These are phyloP conservation scores for Oceanites oceanicus DNA, from an alignment of 2,113 vertebrate species.

Conservation along the genomic window DNA sequence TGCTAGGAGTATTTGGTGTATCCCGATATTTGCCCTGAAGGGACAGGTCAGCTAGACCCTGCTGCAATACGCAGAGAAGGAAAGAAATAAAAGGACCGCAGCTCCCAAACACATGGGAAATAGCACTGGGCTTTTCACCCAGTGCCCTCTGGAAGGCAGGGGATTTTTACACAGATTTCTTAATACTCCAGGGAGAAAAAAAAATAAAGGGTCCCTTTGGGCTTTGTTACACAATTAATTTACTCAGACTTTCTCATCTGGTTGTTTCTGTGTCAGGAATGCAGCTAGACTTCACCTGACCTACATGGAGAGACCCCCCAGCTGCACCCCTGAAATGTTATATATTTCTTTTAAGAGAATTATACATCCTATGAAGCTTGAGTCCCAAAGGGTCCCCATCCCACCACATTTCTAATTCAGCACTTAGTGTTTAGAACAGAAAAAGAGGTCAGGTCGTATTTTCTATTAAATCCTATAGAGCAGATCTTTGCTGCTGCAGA, in stretches of 20 bases:
- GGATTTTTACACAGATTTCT: neutral
- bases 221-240: neutral
- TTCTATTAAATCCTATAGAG: neutral
- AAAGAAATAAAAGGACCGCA: neutral
- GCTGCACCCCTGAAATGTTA: neutral
- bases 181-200: neutral
- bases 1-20: neutral
- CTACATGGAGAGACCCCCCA: rapidly evolving
- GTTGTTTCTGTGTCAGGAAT: rapidly evolving
- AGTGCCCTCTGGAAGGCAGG: neutral
- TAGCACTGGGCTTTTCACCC: neutral
- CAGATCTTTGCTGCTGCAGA: neutral
- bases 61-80: rapidly evolving
- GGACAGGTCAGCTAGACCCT: neutral
- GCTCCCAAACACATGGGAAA: neutral
- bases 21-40: neutral
- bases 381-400: neutral
- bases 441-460: rapidly evolving
- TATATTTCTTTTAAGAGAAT: neutral
- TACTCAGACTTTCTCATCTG: neutral
- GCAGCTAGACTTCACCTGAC: neutral
- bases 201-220: neutral
- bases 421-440: neutral
- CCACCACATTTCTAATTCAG: neutral
- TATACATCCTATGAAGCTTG: neutral